Conservation (phyloP, 2,797 vertebrate species). For the Acrossocheilus wenchowensis region DNA sequence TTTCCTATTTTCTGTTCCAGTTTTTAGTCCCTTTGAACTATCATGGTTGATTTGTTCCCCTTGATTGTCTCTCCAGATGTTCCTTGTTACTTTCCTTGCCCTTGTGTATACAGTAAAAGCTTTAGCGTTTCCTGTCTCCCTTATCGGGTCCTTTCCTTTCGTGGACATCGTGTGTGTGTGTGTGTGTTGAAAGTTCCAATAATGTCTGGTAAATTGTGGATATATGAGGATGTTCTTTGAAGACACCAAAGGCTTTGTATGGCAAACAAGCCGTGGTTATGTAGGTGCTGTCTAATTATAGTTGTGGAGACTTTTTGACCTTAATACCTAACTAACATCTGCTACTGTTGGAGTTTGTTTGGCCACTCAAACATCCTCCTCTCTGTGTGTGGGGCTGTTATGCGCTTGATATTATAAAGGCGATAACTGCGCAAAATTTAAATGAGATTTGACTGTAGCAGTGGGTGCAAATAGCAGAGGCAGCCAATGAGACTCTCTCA, state of each 20-base stretch:
- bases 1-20: no score
- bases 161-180: no score
- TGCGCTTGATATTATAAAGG: neutral
- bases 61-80: no score
- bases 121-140: no score
- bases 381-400: neutral
- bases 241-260: neutral
- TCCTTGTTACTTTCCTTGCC: no score
- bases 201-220: neutral
- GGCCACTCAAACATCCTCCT: slow-evolving; percentile 2
- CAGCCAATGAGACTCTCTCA: neutral
- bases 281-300: slow-evolving; percentile 8
- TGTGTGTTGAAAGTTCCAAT: neutral
- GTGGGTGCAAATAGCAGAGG: neutral
- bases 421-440: neutral
- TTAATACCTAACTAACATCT: slow-evolving; percentile 4
- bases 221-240: neutral
- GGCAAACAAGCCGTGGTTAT: neutral
- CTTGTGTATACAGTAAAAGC: no score
- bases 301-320: neutral
- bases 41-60: no score
- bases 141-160: no score
- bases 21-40: no score
- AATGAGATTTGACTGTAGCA: neutral
- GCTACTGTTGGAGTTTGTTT: neutral